Conservation (phyloP, 1,140 invertebrate genomes). For the Penaeus vannamei region DNA sequence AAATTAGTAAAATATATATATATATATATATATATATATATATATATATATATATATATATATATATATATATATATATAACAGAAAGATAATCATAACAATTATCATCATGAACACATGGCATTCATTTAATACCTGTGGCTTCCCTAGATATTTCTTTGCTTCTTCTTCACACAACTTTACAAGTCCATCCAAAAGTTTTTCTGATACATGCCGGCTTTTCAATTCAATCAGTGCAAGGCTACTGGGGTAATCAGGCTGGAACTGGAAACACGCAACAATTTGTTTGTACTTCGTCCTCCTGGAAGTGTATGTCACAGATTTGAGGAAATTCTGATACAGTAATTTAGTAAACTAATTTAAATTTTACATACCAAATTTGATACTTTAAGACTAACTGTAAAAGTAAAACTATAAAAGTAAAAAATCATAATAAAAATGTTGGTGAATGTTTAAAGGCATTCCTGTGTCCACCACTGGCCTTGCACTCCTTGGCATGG, state of each 20-base stretch:
- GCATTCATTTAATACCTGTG: conserved; percentile 68
- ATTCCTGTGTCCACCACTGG: no score
- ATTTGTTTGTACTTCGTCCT: conserved; percentile 78
- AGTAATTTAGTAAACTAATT: no score
- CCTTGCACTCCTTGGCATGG: no score
- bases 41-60: no score
- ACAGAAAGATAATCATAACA: background rate
- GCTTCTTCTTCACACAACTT: conserved; percentile 80
- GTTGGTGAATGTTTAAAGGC: background rate
- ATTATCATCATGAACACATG: background rate
- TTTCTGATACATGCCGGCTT: conserved; percentile 80
- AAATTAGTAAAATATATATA: no score
- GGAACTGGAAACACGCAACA: conserved; percentile 80
- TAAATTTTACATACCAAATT: no score
- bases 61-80: no score
- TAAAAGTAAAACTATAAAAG: background rate
- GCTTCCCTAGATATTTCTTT: conserved; percentile 77
- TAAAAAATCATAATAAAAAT: conserved; percentile 18
- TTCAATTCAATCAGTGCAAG: conserved; percentile 81
- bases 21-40: no score
- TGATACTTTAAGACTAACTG: no score
- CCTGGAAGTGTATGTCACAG: conserved; percentile 67
- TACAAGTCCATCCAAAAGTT: conserved; percentile 78
- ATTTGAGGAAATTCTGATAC: conserved; percentile 69
- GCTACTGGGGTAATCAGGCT: conserved; percentile 76